These are phyloP conservation scores for Accipiter cooperii DNA, from an alignment of 2,113 vertebrate genomes.

Conservation along the genomic window DNA sequence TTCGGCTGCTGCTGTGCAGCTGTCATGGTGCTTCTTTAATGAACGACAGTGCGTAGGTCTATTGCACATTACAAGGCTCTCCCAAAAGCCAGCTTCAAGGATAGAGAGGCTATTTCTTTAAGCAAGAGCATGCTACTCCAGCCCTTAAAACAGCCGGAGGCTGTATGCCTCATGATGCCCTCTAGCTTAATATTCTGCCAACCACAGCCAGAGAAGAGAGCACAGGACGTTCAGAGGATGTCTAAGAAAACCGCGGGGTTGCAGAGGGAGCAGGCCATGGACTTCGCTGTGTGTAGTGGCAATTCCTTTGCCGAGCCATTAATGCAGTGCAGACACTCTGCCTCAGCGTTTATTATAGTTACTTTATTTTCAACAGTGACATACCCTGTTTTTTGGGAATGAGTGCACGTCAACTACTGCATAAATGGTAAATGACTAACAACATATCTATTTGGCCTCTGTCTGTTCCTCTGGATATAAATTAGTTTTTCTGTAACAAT, in stretches of 20 bases:
- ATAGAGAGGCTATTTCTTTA: not conserved
- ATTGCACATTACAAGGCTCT: not conserved
- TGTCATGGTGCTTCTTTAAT: not conserved
- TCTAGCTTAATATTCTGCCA: not conserved
- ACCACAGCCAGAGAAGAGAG: not conserved
- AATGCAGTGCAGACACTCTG: not conserved
- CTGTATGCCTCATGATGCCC: not conserved
- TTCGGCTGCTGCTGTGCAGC: not conserved
- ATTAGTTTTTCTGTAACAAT: slow-evolving; percentile 2
- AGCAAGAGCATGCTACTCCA: not conserved
- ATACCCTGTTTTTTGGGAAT: not conserved
- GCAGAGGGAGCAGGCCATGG: not conserved
- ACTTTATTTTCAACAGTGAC: not conserved
- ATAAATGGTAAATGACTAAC: not conserved
- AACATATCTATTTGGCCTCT: not conserved
- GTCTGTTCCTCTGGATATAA: not conserved
- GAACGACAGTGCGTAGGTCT: accelerated
- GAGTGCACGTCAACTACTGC: not conserved
- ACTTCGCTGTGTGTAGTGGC: not conserved
- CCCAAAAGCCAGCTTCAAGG: not conserved
- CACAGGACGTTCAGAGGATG: not conserved
- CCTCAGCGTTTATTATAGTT: not conserved
- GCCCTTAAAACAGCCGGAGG: not conserved
- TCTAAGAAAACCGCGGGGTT: not conserved
- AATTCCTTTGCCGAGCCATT: not conserved